Conservation (phyloP, 2,888 invertebrate species). For the Leucoptera coffeella region DNA sequence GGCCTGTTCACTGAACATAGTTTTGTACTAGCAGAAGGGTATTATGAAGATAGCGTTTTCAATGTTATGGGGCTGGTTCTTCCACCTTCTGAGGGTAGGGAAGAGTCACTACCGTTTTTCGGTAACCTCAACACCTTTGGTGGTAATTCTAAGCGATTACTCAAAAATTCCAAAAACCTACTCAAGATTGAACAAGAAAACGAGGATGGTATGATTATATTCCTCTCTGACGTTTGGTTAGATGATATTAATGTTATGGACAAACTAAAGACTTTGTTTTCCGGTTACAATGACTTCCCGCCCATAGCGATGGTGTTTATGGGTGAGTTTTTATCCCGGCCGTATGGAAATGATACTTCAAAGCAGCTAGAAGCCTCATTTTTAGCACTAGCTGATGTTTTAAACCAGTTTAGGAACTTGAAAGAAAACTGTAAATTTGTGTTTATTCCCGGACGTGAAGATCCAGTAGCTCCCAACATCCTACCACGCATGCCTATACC, state of each 20-base stretch:
- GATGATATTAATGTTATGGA: slow-evolving; percentile 77
- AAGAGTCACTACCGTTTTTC: slow-evolving; percentile 67
- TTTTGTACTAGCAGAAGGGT: slow-evolving; percentile 86
- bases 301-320: slow-evolving; percentile 90
- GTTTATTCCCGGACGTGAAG: slow-evolving; percentile 83
- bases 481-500: slow-evolving; percentile 78
- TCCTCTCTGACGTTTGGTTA: slow-evolving; percentile 91
- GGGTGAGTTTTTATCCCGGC: slow-evolving; percentile 81
- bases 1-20: slow-evolving; percentile 89
- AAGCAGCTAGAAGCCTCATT: slow-evolving; percentile 66
- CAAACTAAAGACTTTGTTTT: slow-evolving; percentile 74
- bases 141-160: slow-evolving; percentile 62
- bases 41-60: slow-evolving; percentile 76
- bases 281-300: slow-evolving; percentile 80
- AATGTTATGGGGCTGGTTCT: slow-evolving; percentile 79
- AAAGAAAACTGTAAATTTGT: slow-evolving; percentile 74
- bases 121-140: slow-evolving; percentile 88
- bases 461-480: slow-evolving; percentile 78
- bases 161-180: slow-evolving; percentile 71
- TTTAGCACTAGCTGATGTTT: slow-evolving; percentile 66
- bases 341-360: slow-evolving; percentile 55
- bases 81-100: slow-evolving; percentile 76
- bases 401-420: slow-evolving; percentile 63
- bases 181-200: slow-evolving; percentile 67
- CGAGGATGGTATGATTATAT: slow-evolving; percentile 75